Evolutionary conservation across 2,888 invertebrate genomes (phyloP), one percentile per base, ranked within the genome.

Genomic region (Yponomeuta evonymella): DNA sequence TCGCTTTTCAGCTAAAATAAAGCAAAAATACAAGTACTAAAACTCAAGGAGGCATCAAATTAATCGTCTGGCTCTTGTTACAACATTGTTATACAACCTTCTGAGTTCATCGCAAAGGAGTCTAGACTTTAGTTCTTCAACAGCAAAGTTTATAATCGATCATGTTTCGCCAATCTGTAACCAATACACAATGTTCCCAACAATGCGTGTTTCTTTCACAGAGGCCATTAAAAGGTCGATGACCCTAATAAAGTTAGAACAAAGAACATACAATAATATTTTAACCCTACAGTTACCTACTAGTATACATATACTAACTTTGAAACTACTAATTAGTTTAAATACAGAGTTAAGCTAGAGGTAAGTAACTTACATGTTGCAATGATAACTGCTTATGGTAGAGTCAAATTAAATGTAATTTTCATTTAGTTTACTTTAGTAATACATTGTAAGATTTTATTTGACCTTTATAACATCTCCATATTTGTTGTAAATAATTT

Each of bases 31-130:
- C 51, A 15, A 15, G 15, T 15, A 15, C 51, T 58, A 58, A 58
- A 58, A 58, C 51, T 58, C 51, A 58, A 58, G 51, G 51, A 58
- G 51, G 51, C 51, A 58, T 58, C 51, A 58, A 58, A 58, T 58
- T 58, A 58, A 58, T 58, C 51, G 15, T 58, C 51, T 58, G 15
- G 15, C 51, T 58, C 51, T 15, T 15, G 51, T 58, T 58, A 58
- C 51, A 15, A 58, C 51, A 58, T 58, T 58, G 51, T 58, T 58
- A 58, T 15, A 58, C 51, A 58, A 58, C 51, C 51, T 58, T 4
- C 51, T 58, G 8, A 58, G 15, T 15, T 12, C 12, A 15, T 15
- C 51, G 15, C 51, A 58, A 15, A 58, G 51, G 51, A 58, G 12
- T 58, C 51, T 15, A 15, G 15, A 58, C 51, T 15, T 58, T 58